These are phyloP conservation scores for Fulica atra DNA, from an alignment of 2,113 vertebrate species.

Conservation along the genomic window DNA sequence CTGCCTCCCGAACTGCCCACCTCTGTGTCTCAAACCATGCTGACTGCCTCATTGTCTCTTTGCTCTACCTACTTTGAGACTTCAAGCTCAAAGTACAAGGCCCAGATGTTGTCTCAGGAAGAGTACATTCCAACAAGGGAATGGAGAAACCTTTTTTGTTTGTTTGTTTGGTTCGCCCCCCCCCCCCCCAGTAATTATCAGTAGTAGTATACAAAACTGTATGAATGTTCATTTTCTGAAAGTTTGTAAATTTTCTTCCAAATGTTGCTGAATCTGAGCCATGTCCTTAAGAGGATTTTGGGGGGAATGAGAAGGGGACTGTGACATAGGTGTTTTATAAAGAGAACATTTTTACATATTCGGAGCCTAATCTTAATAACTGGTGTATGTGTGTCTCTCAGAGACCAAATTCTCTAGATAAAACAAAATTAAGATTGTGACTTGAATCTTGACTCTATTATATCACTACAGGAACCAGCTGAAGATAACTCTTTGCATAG, in stretches of 20 bases:
- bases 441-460: not conserved
- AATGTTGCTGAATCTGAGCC: not conserved
- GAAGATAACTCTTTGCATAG: not conserved
- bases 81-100: not conserved
- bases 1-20: not conserved
- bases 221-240: not conserved
- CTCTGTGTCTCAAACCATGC: not conserved
- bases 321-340: not conserved
- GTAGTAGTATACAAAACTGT: not conserved
- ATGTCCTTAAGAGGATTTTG: not conserved
- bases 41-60: not conserved
- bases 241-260: not conserved
- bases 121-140: not conserved
- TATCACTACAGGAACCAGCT: not conserved
- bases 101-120: not conserved
- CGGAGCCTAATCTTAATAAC: not conserved
- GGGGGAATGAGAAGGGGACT: rapidly evolving
- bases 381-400: not conserved
- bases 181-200: not conserved
- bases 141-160: not conserved
- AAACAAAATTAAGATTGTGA: not conserved
- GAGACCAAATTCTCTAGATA: not conserved
- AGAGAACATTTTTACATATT: not conserved
- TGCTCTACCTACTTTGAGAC: not conserved
- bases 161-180: too few relatives aligned